Evolutionary conservation across 2,113 vertebrate genomes (phyloP).

Genomic region (Ammospiza nelsoni): DNA sequence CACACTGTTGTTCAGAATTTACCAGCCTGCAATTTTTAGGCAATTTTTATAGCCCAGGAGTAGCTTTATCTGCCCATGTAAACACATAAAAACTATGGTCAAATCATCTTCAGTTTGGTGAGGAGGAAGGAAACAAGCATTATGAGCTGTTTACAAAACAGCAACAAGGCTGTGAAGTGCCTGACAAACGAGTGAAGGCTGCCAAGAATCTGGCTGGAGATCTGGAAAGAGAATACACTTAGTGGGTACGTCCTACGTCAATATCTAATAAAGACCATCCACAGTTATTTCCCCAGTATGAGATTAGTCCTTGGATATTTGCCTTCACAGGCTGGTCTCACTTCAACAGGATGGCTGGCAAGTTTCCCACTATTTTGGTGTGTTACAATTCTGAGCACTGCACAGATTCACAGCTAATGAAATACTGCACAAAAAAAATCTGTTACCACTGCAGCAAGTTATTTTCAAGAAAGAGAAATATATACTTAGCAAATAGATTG

Average conservation of each 20-base stretch:
- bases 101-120: background rate
- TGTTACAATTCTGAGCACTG: background rate
- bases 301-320: background rate
- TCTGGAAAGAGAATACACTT: background rate
- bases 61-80: background rate
- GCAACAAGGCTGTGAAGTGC: background rate
- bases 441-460: background rate
- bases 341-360: constrained; percentile 14
- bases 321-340: background rate
- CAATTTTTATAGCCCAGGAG: background rate
- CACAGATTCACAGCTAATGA: background rate
- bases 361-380: background rate
- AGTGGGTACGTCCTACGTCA: background rate
- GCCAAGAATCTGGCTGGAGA: background rate
- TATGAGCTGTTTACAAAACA: background rate
- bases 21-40: background rate
- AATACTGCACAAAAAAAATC: background rate
- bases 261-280: background rate
- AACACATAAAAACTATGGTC: background rate
- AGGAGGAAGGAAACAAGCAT: background rate
- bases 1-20: background rate
- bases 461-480: background rate
- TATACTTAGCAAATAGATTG: background rate
- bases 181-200: background rate
- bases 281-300: background rate